Percentiles rank a stretch among this genome's conserved stretches.
Evolutionary conservation across 2,113 vertebrate genomes (phyloP).

Genomic region (Aramus guarauna): DNA sequence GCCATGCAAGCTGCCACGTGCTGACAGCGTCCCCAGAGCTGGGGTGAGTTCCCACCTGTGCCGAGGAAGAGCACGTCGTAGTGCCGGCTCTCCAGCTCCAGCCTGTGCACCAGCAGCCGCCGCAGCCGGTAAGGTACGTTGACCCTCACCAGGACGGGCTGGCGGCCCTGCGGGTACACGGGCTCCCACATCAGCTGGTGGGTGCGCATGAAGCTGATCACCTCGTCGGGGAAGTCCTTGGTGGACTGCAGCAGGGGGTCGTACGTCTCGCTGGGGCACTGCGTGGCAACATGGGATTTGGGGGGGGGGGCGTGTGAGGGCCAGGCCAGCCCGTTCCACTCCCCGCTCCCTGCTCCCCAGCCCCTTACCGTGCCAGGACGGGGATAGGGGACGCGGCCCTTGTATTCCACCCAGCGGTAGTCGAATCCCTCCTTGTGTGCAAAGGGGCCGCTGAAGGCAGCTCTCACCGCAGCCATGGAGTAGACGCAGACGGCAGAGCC

Average conservation of each 20-base stretch:
- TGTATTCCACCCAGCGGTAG: slow-evolving; percentile 85
- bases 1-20: fast-evolving
- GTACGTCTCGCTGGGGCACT: slow-evolving; percentile 89
- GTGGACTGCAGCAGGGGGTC: slow-evolving; percentile 82
- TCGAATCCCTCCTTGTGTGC: slow-evolving; percentile 83
- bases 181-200: slow-evolving; percentile 90
- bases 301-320: neutral
- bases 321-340: fast-evolving
- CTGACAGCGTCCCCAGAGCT: neutral
- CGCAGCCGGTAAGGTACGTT: slow-evolving; percentile 69
- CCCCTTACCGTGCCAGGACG: slow-evolving; percentile 81
- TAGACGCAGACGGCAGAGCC: slow-evolving; percentile 83
- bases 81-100: slow-evolving; percentile 73
- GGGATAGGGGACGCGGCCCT: slow-evolving; percentile 82
- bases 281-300: neutral
- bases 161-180: slow-evolving; percentile 74
- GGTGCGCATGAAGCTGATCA: slow-evolving; percentile 85
- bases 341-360: fast-evolving
- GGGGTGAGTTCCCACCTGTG: slow-evolving; percentile 74
- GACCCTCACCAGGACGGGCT: slow-evolving; percentile 73
- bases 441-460: slow-evolving; percentile 84
- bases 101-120: slow-evolving; percentile 81
- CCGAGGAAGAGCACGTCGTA: slow-evolving; percentile 82
- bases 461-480: slow-evolving; percentile 81
- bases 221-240: slow-evolving; percentile 83